These are phyloP conservation scores for Eueremaeus valkanovi DNA, from an alignment of 2,888 invertebrate species.

Conservation along the genomic window DNA sequence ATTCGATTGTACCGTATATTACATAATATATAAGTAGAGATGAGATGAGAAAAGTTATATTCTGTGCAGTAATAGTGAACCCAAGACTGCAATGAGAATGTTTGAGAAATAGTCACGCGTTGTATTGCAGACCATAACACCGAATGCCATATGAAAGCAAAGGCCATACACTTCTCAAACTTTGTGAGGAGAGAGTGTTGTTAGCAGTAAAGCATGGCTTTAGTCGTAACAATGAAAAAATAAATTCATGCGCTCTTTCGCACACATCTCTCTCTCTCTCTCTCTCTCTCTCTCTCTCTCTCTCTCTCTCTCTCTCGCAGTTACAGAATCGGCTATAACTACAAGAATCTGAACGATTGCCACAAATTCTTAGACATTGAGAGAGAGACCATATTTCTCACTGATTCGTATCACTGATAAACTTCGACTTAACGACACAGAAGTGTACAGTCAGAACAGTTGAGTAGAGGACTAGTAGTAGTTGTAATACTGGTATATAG, in stretches of 20 bases:
- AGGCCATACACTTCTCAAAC: background rate
- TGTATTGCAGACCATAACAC: background rate
- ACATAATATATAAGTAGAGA: too few relatives aligned
- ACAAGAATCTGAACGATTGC: constrained; percentile 13
- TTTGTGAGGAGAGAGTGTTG: background rate
- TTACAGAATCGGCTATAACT: too few relatives aligned
- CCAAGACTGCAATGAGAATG: background rate
- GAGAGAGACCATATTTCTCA: background rate
- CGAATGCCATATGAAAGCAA: background rate
- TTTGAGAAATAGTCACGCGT: background rate
- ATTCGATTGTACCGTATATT: background rate
- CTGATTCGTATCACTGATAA: background rate
- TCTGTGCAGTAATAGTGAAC: background rate
- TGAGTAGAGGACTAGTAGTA: background rate
- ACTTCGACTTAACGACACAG: background rate
- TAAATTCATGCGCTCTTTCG: background rate
- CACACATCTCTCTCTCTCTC: background rate
- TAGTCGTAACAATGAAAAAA: constrained; percentile 7
- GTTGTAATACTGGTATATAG: background rate
- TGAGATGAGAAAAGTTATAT: background rate
- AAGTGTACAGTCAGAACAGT: background rate
- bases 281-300: background rate
- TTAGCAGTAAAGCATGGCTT: background rate
- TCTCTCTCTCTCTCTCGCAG: background rate
- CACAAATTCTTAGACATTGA: background rate